A percentile compares a stretch with the other conserved stretches of the same genome.
phyloP scores from a whole-genome alignment of 2,797 vertebrate genomes.

The Orientallactaga sibirica region DNA sequence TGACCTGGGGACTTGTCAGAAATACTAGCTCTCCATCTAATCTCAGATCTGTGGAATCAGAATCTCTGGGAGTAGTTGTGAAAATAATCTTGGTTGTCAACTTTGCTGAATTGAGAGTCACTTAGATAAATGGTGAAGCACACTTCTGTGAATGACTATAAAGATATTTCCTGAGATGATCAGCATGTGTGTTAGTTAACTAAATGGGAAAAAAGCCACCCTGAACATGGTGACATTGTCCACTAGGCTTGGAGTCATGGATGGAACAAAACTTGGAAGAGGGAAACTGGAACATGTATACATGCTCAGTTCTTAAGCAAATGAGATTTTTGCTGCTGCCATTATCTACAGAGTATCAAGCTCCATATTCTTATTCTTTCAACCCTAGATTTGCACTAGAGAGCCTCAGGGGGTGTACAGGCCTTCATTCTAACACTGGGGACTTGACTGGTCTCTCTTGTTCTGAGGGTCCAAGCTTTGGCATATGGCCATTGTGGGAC shows the following conservation, averaged over 20 bases:
- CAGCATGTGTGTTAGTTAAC: neutral
- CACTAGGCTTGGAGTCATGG: neutral
- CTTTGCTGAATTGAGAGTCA: neutral
- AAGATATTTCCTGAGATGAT: neutral
- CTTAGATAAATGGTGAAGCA: neutral
- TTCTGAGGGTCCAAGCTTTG: neutral
- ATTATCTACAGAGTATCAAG: neutral
- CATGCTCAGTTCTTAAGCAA: neutral
- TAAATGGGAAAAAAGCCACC: neutral
- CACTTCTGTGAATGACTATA: neutral
- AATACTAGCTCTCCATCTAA: neutral
- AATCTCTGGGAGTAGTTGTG: accelerated
- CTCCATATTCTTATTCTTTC: neutral
- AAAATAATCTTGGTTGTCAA: neutral
- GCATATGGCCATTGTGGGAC: neutral
- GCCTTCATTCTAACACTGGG: neutral
- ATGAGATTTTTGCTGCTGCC: neutral
- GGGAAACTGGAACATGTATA: neutral
- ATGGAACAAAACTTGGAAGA: neutral
- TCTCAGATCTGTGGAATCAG: neutral
- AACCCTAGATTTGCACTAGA: neutral
- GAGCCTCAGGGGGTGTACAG: neutral
- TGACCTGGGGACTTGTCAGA: neutral
- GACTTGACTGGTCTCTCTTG: neutral
- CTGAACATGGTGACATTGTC: neutral